These are phyloP conservation scores for Meloe dianella DNA, from an alignment of 2,888 invertebrate genomes.

Conservation along the genomic window DNA sequence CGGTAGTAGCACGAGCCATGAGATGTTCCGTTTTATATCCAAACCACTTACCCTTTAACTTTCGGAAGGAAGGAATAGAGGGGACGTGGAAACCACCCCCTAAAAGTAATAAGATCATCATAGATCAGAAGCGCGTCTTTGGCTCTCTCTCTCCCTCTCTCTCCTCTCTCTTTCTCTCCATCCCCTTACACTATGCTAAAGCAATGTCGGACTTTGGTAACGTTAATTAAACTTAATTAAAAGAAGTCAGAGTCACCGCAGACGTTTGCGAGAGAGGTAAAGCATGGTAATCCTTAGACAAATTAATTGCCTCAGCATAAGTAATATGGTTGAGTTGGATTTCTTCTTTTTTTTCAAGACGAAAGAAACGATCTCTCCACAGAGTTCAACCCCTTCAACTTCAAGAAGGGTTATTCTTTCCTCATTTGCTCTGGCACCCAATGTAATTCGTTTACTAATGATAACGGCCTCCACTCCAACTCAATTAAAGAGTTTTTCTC, in stretches of 20 bases:
- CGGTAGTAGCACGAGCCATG: constrained; percentile 43
- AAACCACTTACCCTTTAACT: constrained; percentile 45
- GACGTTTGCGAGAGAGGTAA: constrained; percentile 49
- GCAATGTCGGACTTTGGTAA: constrained; percentile 60
- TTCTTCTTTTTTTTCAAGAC: background rate
- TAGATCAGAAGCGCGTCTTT: constrained; percentile 47
- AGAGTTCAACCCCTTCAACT: constrained; percentile 12
- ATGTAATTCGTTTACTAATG: constrained; percentile 38
- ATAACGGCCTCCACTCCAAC: constrained; percentile 40
- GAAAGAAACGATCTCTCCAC: background rate
- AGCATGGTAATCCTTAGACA: constrained; percentile 60
- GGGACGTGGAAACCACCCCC: constrained; percentile 25
- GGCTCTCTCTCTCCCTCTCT: constrained; percentile 30
- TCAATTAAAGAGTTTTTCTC: constrained; percentile 39
- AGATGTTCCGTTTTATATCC: constrained; percentile 52
- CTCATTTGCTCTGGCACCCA: constrained; percentile 44
- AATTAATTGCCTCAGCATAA: constrained; percentile 61
- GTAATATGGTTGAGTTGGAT: constrained; percentile 50
- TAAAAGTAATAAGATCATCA: constrained; percentile 52
- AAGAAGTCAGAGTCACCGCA: constrained; percentile 56
- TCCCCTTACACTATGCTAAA: constrained; percentile 42
- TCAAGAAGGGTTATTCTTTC: constrained; percentile 44
- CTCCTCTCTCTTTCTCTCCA: constrained; percentile 33
- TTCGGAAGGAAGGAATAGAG: constrained; percentile 3
- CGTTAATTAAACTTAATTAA: constrained; percentile 64